Evolutionary conservation across 1,140 invertebrate species (phyloP).

Genomic region (Drosophila simulans): DNA sequence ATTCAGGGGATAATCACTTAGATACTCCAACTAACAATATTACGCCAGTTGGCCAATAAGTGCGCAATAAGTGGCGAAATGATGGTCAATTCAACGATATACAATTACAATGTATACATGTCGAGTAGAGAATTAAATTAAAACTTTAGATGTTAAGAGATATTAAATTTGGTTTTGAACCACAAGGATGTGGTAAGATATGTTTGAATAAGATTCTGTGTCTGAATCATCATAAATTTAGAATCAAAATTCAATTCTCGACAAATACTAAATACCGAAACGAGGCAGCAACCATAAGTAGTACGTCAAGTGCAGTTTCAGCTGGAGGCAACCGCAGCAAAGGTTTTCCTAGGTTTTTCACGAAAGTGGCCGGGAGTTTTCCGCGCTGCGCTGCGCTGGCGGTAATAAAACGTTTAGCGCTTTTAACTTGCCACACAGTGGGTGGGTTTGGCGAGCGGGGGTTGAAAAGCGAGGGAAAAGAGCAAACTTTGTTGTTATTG

Average conservation of each 20-base stretch:
- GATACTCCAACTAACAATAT: conserved; percentile 22
- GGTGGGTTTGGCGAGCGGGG: neutral
- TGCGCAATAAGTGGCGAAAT: neutral
- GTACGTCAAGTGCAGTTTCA: conserved; percentile 61
- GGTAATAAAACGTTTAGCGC: conserved; percentile 70
- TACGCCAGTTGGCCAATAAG: neutral
- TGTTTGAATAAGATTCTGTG: too few relatives aligned
- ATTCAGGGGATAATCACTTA: conserved; percentile 3
- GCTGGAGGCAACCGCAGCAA: conserved; percentile 13
- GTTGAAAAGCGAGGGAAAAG: neutral
- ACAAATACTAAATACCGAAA: conserved; percentile 6
- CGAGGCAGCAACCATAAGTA: conserved; percentile 5
- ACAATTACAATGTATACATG: neutral
- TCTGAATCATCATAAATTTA: too few relatives aligned
- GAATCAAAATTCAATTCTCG: too few relatives aligned
- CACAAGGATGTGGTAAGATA: too few relatives aligned
- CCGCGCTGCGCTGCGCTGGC: conserved; percentile 13
- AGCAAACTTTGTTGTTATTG: conserved; percentile 54
- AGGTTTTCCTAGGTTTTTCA: conserved; percentile 20
- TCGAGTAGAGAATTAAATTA: neutral
- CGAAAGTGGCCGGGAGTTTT: conserved; percentile 37
- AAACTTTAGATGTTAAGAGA: too few relatives aligned
- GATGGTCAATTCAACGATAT: neutral
- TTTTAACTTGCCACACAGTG: conserved; percentile 43
- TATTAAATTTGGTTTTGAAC: too few relatives aligned